These are phyloP conservation scores for Drosophila nigritarsus DNA, from an alignment of 2,888 invertebrate genomes.

Conservation along the genomic window DNA sequence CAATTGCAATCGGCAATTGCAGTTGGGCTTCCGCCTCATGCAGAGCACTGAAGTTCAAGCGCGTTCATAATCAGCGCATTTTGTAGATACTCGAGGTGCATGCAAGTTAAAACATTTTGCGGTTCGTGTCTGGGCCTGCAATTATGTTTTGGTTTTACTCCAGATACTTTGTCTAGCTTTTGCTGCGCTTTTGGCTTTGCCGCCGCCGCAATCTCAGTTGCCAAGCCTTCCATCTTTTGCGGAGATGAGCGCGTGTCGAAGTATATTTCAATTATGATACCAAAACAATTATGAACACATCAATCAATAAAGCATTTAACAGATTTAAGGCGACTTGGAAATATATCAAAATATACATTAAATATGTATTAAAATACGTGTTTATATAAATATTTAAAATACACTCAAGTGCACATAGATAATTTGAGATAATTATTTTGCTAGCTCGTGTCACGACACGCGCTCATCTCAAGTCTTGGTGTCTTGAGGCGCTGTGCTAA, in stretches of 20 bases:
- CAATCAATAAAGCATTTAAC: neutral
- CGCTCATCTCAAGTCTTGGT: slow-evolving; percentile 8
- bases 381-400: neutral
- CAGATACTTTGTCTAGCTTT: slow-evolving; percentile 73
- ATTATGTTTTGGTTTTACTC: slow-evolving; percentile 78
- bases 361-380: neutral
- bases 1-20: slow-evolving; percentile 20
- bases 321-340: neutral
- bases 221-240: slow-evolving; percentile 10
- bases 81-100: slow-evolving; percentile 70
- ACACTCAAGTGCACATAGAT: neutral
- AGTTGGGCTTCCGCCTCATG: slow-evolving; percentile 49
- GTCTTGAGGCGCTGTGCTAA: slow-evolving; percentile 66
- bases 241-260: slow-evolving; percentile 23
- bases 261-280: neutral
- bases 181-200: slow-evolving; percentile 41
- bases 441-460: slow-evolving; percentile 7
- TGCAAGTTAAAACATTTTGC: slow-evolving; percentile 63
- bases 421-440: neutral
- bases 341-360: no score
- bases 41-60: slow-evolving; percentile 51
- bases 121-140: slow-evolving; percentile 73
- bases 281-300: neutral
- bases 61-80: slow-evolving; percentile 78
- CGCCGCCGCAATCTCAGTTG: slow-evolving; percentile 28